Evolutionary conservation across 2,797 vertebrate species (phyloP), one percentile per base, ranked within the genome.

Genomic region (Gymnoscopelus braueri): DNA sequence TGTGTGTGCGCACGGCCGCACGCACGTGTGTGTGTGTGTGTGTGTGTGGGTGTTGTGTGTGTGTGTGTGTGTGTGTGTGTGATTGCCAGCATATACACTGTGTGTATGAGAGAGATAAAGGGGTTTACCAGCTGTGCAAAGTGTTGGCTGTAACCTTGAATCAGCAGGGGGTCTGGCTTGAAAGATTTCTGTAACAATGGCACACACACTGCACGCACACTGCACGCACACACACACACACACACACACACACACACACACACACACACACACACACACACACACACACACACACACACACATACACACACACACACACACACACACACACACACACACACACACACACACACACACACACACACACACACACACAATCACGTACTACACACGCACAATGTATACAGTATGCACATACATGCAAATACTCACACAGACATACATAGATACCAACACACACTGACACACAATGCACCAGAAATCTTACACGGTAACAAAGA

Each of bases 11-110:
- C 19, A 19, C 19, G n/a, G n/a, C n/a, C n/a, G 19, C 19, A 19
- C 19, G 19, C 19, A 1, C 19, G 19, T 78, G 58, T 75, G 64
- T 71, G 64, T 60, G 68, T 65, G 63, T 87, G 60, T 77, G 74
- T 75, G 55, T 69, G 68, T 64, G 65, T 59, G 57, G 58, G 50
- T 68, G 50, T 71, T 67, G 39, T 59, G 50, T 4, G 14, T 55
- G 13, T 47, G 44, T 15, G n/a, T 15, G 7, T 54, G 13, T 56
- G 53, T 48, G 44, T 19, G 4, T 60, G 58, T 63, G 53, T 39
- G 49, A 15, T 19, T 32, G 26, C 51, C 3, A 56, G 54, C 49
- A 52, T 60, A 59, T 61, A 19, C 52, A 55, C 14, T 49, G 39
- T 29, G 39, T 52, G 13, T 65, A n/a, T 60, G 52, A 39, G 51